Evolutionary conservation across 1,140 invertebrate species (phyloP).

Genomic region (Glomeris maerens): DNA sequence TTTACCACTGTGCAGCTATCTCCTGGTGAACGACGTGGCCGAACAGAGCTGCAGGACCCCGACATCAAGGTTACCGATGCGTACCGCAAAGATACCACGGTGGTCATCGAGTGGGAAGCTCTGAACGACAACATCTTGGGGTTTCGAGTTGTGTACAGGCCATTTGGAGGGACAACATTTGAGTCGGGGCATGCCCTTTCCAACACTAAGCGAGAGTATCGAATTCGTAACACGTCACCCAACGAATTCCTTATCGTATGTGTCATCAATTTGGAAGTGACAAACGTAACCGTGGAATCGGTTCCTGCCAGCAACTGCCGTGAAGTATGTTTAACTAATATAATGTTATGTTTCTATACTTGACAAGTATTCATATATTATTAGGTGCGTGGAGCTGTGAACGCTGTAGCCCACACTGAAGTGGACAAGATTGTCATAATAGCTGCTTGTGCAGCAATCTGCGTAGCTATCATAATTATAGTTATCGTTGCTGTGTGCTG

Average conservation of each 20-base stretch:
- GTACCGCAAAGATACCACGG: conserved; percentile 42
- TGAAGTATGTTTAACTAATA: too few species aligned
- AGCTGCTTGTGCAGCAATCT: conserved; percentile 80
- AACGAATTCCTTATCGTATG: conserved; percentile 40
- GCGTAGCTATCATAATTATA: conserved; percentile 72
- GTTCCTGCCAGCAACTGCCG: conserved; percentile 74
- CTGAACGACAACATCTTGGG: conserved; percentile 67
- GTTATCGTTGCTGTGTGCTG: conserved; percentile 69
- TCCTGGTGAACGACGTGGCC: too few species aligned
- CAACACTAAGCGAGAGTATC: conserved; percentile 72
- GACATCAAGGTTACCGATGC: conserved; percentile 57
- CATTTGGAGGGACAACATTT: conserved; percentile 79
- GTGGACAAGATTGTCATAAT: conserved; percentile 84
- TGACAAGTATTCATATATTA: too few species aligned
- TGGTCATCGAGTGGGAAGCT: conserved; percentile 82
- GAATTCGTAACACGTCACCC: conserved; percentile 76
- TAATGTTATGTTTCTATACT: too few species aligned
- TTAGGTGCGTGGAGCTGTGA: conserved; percentile 46
- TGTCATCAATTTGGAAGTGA: conserved; percentile 48
- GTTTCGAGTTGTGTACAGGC: conserved; percentile 71
- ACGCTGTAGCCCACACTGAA: conserved; percentile 60
- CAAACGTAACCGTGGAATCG: conserved; percentile 63
- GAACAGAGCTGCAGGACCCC: too few species aligned
- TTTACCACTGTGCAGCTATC: too few species aligned
- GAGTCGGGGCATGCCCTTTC: conserved; percentile 74